Base-by-base conservation (phyloP, 2,888 invertebrate genomes). In the Acronicta alni region DNA sequence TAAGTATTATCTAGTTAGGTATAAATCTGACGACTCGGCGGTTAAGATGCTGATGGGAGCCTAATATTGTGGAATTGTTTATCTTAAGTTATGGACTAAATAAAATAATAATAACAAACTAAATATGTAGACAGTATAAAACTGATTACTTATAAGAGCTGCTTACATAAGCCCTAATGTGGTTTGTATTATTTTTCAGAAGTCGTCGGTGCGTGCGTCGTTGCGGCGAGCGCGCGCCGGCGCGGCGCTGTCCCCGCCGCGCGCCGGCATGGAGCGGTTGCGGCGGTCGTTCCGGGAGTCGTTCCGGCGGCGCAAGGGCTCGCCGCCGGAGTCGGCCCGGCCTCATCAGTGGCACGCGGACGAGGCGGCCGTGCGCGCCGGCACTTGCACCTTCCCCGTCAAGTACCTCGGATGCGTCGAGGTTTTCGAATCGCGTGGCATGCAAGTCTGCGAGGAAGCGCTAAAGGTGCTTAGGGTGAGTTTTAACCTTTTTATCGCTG, bases 371-470 rank as follows among this genome's bases (percentile, higher is more conserved):
- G 99, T 99, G 23, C 95, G 99, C 44, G 97, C 98, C 55, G 99
- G 99, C 68, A 98, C 98, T 14, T 99, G 99, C 95, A 98, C 97
- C 84, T 99, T 99, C 95, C 97, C 98, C 76, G 99, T 99, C 79
- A 99, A 99, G 96, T 99, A 99, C 94, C 95, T 99, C 85, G 99
- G 99, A 72, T 99, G 99, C 90, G 99, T 99, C 46, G 99, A 99
- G 94, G 99, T 99, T 38, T 99, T 98, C 94, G 99, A 99, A 94
- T 99, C 99, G 9, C 96, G 99, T 85, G 99, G 99, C 48, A 99
- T 99, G 99, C 98, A 99, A 94, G 98, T 99, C 63, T 99, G 99
- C 95, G 99, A 99, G 91, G 99, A 99, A 91, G 99, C 99, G 49
- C 96, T 99, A 67, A 99, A 99, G 95, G 98, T 98, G 73, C 96